A percentile compares a stretch with the other conserved stretches of the same genome.
phyloP scores from a whole-genome alignment of 2,797 vertebrate genomes.

The Austrolebias charrua region DNA sequence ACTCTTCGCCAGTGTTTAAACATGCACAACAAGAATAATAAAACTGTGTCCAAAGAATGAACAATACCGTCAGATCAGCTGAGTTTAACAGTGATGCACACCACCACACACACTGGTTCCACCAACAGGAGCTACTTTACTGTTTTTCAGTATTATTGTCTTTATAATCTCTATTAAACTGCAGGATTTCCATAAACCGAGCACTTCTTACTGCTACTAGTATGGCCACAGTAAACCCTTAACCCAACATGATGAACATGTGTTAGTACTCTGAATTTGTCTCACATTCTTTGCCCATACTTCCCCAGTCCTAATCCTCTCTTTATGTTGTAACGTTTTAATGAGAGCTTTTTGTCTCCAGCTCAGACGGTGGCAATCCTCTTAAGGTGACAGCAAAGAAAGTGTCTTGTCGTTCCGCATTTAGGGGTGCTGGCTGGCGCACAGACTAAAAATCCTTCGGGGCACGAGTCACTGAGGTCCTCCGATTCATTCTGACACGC shows the following conservation, averaged over 20 bases:
- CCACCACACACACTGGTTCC: no score
- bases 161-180: no score
- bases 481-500: conserved; percentile 40
- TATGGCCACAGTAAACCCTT: not conserved
- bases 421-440: conserved; percentile 28
- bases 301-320: conserved; percentile 3
- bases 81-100: no score
- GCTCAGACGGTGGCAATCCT: conserved; percentile 46
- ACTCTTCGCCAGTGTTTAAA: no score
- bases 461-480: conserved; percentile 15
- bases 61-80: no score
- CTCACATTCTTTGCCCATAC: conserved; percentile 3
- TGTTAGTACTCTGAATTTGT: not conserved
- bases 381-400: conserved; percentile 36
- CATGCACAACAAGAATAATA: no score
- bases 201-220: no score
- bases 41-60: no score
- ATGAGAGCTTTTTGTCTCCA: conserved; percentile 45
- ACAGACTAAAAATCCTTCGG: conserved; percentile 37
- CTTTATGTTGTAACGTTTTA: conserved; percentile 29
- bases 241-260: not conserved
- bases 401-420: conserved; percentile 34
- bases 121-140: no score
- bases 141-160: no score
- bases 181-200: no score